phyloP scores from a whole-genome alignment of 2,113 vertebrate species.

The Halcyon malimbica region DNA sequence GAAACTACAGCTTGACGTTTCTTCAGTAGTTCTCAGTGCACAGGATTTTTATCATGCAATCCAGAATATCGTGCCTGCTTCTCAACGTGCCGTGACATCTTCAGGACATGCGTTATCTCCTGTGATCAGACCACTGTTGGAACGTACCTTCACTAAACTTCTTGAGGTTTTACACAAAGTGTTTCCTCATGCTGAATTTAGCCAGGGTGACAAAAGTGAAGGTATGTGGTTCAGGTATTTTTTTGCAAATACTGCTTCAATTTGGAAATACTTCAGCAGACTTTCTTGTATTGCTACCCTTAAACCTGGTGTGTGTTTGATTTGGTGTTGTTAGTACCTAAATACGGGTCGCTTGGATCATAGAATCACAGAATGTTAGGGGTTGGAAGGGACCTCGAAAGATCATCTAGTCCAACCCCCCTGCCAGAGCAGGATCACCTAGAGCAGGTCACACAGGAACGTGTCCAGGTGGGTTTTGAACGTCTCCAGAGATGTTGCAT shows the following conservation, averaged over 20 bases:
- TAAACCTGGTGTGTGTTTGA: neutral
- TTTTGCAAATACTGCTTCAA: neutral
- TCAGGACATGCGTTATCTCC: slow-evolving; percentile 91
- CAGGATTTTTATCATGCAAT: slow-evolving; percentile 94
- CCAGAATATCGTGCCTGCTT: slow-evolving; percentile 94
- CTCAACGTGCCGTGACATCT: slow-evolving; percentile 90
- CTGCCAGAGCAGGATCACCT: no score
- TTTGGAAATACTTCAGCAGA: neutral
- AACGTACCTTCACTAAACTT: slow-evolving; percentile 82
- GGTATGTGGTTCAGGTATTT: slow-evolving; percentile 68
- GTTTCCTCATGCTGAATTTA: slow-evolving; percentile 93
- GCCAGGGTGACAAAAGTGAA: slow-evolving; percentile 85
- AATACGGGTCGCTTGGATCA: neutral
- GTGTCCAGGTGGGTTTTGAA: no score
- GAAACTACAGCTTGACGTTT: slow-evolving; percentile 92
- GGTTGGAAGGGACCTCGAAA: no score
- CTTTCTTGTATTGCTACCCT: neutral
- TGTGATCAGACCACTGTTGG: slow-evolving; percentile 88
- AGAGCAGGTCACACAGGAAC: no score
- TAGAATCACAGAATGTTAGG: no score
- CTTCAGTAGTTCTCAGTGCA: slow-evolving; percentile 90
- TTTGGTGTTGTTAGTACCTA: neutral
- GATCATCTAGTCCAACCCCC: no score
- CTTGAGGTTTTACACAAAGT: slow-evolving; percentile 88
- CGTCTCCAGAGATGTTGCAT: neutral